Base-by-base conservation (phyloP, 2,888 invertebrate genomes). In the Entomobrya proxima region DNA sequence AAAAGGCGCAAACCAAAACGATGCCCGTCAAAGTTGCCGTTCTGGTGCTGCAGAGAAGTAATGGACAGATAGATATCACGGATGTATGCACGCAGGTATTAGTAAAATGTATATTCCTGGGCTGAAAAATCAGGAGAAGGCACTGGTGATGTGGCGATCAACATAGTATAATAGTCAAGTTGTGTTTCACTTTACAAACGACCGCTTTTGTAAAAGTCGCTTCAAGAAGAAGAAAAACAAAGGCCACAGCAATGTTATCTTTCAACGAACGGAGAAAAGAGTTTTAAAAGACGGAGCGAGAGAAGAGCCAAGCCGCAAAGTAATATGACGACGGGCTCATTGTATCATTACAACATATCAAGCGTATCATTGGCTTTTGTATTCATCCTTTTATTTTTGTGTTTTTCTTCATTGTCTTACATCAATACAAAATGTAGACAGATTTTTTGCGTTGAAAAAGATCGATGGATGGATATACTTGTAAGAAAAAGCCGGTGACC, bases 271-370 rank as follows among this genome's bases (percentile, higher is more conserved):
- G 72, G n/a, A 47, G 18, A 52, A 55, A 32, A 52, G 30, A 75
- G 75, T 75, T 50, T 9, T 18, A 75, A n/a, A 69, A 44, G 69
- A 69, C 15, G 40, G 24, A 40, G 7, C 7, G 27, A 50, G n/a
- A 69, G 50, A 47, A 64, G 30, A 24, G 35, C 15, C 47, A 69
- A 55, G 58, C 72, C 64, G 61, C 61, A 78, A 81, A 58, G 81
- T 74, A 72, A 81, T 40, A 50, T 35, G 78, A 69, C 67, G 81
- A 81, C 72, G 82, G 82, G 75, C 74, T 61, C 44, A 61, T 58
- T 61, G 61, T 74, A 85, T 85, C 85, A 75, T 85, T 85, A 85
- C 74, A 79, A 74, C 85, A 85, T 69, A 79, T 85, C 72, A 85
- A 47, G 77, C 84, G 52, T 74, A 77, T 85, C 78, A 78, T 85